Base-by-base conservation (phyloP, 2,113 vertebrate genomes). In the Rafetus swinhoei region DNA sequence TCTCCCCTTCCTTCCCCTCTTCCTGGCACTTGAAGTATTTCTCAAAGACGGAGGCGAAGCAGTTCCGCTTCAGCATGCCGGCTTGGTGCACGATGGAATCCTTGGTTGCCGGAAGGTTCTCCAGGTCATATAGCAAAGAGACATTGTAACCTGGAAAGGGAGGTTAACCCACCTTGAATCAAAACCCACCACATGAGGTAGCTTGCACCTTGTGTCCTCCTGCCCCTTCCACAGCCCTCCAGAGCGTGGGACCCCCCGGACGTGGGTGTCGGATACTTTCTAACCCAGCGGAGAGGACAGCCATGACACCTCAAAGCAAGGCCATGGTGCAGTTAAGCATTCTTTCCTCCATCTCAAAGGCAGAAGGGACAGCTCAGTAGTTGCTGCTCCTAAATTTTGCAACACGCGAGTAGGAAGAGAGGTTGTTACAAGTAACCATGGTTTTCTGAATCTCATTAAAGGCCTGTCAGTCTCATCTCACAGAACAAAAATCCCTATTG, bases 21-120 rank as follows among this genome's bases (percentile, higher is more conserved):
- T 99, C 99, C 97, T 99, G 99, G 97, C 99, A 99, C 94, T 99
- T 99, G 97, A 99, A 99, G 96, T 99, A 99, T 94, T 99, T 99
- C 96, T 99, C 99, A 59, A 99, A 99, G 81, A 99, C 99, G 0
- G 99, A 99, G 89, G 99, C 99, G 82, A 99, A 99, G 97, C 99
- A 99, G 98, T 99, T 99, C 95, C 99, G 98, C 96, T 99, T 99
- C 90, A 99, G 98, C 98, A 99, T 99, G 95, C 99, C 99, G 0
- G 99, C 99, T 98, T 99, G 99, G 98, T 99, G 99, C 55, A 99
- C 95, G 0, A 99, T 97, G 77, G 99, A 98, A 0, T 99, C 99
- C 96, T 99, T 99, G 92, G 99, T 98, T 85, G 98, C 95, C 0
- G 99, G 99, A 45, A 99, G 98, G n/a, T 98, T 97, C 35, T 99